Base-by-base conservation (phyloP, 2,113 vertebrate species). In the Theristicus caerulescens region DNA sequence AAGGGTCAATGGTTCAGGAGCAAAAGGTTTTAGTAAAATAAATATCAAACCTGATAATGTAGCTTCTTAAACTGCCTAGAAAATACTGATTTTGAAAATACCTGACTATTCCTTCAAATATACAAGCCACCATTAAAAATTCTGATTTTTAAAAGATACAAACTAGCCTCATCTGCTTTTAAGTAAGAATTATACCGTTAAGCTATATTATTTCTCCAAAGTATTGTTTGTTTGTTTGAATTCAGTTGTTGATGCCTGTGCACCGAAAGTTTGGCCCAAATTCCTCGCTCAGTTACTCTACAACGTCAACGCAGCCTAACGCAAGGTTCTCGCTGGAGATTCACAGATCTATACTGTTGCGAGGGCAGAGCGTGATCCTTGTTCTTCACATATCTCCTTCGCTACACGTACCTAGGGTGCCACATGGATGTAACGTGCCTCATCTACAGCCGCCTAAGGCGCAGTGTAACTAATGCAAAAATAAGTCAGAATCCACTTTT, bases 381-480 rank as follows among this genome's bases (percentile, higher is more conserved):
- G 24, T 6, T 15, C 57, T 44, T 14, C 46, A 2, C 3, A 2
- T 1, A 2, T 3, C n/a, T 1, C 86, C 70, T 31, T 26, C 52
- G 0, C 80, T 3, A 26, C 36, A 1, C 18, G 1, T 1, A 34
- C 27, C 70, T 15, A 3, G 29, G 40, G 57, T 2, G 32, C 55
- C 90, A 46, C 46, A 55, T 0, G 71, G 57, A 24, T 5, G 21
- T 4, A 27, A 49, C 12, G 16, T 2, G 58, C 61, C 27, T 6
- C 1, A 20, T 1, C 61, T 4, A 31, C 92, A n/a, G 32, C 34
- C 81, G 29, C 64, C 2, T 0, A 32, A 81, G 13, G 24, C 17
- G 11, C 0, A 47, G 22, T 0, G 4, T 0, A 7, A 42, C 4
- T 17, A 38, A 40, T 0, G 51, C 42, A 44, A 52, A 61, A 93